A percentile compares a stretch with the other conserved stretches of the same genome.
These are phyloP conservation scores for Erebia epiphron DNA, from an alignment of 2,888 invertebrate species.

Conservation along the genomic window DNA sequence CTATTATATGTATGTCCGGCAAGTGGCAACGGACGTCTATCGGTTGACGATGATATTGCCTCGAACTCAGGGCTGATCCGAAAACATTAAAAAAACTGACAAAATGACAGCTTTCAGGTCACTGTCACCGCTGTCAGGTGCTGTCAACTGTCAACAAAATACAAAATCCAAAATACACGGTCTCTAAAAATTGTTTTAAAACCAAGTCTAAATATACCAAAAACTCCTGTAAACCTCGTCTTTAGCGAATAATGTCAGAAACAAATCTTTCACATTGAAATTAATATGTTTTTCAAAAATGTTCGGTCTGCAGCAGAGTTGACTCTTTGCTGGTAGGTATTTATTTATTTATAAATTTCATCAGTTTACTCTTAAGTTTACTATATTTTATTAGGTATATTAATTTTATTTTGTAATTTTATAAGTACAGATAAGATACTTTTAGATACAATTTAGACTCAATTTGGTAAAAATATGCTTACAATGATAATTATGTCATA, in stretches of 20 bases:
- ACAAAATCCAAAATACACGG: no score
- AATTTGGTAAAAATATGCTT: background rate
- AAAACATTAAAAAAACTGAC: no score
- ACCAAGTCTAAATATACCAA: background rate
- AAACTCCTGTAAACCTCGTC: background rate
- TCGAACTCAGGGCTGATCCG: no score
- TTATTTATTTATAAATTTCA: constrained; percentile 3
- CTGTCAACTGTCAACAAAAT: no score
- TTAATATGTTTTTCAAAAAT: constrained; percentile 74
- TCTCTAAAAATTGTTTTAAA: constrained; percentile 8
- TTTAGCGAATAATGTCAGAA: constrained; percentile 54
- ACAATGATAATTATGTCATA: background rate
- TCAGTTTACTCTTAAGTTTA: no score
- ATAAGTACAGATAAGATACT: no score
- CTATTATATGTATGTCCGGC: no score
- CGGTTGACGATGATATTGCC: no score
- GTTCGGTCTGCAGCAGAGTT: constrained; percentile 66
- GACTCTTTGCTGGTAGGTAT: constrained; percentile 63
- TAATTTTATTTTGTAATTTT: background rate
- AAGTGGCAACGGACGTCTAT: no score
- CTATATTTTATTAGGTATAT: no score
- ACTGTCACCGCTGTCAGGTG: no score
- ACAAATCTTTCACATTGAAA: constrained; percentile 41
- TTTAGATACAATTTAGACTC: background rate
- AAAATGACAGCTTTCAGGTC: no score